Conservation (phyloP, 2,888 invertebrate species). For the Melanostoma mellinum region DNA sequence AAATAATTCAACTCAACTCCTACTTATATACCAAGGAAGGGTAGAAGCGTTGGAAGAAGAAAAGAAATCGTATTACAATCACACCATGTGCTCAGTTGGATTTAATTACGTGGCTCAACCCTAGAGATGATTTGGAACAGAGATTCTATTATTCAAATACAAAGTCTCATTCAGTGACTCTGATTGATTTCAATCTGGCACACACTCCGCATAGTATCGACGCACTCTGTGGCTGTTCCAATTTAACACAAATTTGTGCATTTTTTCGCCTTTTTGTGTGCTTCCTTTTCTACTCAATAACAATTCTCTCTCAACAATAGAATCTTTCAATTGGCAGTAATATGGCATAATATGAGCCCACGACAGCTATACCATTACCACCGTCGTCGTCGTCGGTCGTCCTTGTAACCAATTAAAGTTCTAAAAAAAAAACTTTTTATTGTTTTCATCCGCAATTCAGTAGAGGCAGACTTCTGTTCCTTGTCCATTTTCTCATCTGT, state of each 20-base stretch:
- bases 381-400: slow-evolving; percentile 25
- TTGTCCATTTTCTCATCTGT: slow-evolving; percentile 41
- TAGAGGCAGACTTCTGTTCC: slow-evolving; percentile 10
- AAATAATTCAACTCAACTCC: slow-evolving; percentile 8
- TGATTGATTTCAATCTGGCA: slow-evolving; percentile 66
- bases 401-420: slow-evolving; percentile 71
- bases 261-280: slow-evolving; percentile 44
- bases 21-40: background rate
- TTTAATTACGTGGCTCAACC: slow-evolving; percentile 63
- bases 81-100: slow-evolving; percentile 57
- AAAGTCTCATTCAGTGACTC: slow-evolving; percentile 49
- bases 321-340: slow-evolving; percentile 69
- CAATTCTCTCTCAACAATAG: slow-evolving; percentile 51
- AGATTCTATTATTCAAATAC: slow-evolving; percentile 49
- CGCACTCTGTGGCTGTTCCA: slow-evolving; percentile 57
- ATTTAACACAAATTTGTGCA: slow-evolving; percentile 65
- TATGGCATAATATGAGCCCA: slow-evolving; percentile 57
- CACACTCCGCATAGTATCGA: slow-evolving; percentile 35
- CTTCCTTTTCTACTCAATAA: slow-evolving; percentile 30
- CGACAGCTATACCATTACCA: slow-evolving; percentile 1
- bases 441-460: slow-evolving; percentile 52
- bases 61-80: slow-evolving; percentile 55
- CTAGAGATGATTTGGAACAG: slow-evolving; percentile 16
- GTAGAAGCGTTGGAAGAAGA: slow-evolving; percentile 7
- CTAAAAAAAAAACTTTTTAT: slow-evolving; percentile 50